These are phyloP conservation scores for Drymonia ruficornis DNA, from an alignment of 2,888 invertebrate species.

Conservation along the genomic window DNA sequence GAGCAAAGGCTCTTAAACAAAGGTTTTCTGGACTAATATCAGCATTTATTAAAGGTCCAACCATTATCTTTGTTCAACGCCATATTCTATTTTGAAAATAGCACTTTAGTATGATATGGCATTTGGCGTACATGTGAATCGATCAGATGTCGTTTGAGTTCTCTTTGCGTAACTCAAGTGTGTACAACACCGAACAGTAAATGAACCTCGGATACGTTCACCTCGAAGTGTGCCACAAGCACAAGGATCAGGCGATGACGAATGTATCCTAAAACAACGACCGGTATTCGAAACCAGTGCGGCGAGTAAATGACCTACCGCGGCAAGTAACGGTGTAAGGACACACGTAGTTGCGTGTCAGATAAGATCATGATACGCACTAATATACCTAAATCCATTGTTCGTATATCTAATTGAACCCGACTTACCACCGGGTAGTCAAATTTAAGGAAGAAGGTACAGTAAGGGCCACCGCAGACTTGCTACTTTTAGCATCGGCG, in stretches of 20 bases:
- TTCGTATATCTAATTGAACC: no score
- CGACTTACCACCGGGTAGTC: no score
- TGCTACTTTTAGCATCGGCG: no score
- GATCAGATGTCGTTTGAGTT: not conserved
- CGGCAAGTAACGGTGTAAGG: not conserved
- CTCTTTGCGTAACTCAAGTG: not conserved
- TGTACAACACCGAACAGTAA: constrained; percentile 10
- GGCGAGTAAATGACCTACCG: constrained; percentile 39
- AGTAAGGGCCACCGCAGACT: no score
- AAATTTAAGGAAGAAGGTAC: no score
- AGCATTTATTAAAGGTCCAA: no score
- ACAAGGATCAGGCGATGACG: constrained; percentile 53
- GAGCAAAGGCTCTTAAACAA: no score
- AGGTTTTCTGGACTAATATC: no score
- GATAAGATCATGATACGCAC: not conserved
- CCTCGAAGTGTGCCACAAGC: constrained; percentile 52
- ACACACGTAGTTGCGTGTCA: not conserved
- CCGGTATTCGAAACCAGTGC: constrained; percentile 30
- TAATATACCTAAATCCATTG: not conserved
- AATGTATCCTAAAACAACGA: constrained; percentile 39
- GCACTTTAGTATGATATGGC: no score
- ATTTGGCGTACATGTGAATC: no score
- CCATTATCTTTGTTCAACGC: no score
- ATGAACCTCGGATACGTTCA: constrained; percentile 29
- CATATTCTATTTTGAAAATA: no score